Evolutionary conservation across 2,888 invertebrate genomes (phyloP).

Genomic region (Metacarcinus magister): DNA sequence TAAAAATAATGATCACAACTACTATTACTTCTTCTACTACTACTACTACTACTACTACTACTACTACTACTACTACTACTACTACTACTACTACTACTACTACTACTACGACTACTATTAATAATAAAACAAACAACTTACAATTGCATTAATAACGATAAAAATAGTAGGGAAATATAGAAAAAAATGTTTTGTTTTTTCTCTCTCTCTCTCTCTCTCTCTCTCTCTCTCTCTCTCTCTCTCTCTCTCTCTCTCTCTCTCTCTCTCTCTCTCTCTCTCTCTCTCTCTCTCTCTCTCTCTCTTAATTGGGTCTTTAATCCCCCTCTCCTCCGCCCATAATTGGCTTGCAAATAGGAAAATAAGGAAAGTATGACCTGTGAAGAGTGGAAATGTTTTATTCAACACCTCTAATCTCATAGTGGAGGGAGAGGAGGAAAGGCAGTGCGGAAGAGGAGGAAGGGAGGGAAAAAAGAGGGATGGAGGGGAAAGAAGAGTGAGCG

Average conservation of each 20-base stretch:
- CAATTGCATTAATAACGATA: not conserved
- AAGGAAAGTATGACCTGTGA: slow-evolving; percentile 76
- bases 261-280: slow-evolving; percentile 54
- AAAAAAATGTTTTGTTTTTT: not conserved
- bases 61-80: too few relatives aligned
- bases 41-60: too few relatives aligned
- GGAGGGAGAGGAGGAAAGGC: not conserved
- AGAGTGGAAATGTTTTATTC: slow-evolving; percentile 73
- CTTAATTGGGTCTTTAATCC: slow-evolving; percentile 73
- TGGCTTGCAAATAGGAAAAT: slow-evolving; percentile 79
- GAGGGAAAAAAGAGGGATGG: not conserved
- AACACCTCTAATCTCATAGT: slow-evolving; percentile 67
- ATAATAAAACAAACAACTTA: not conserved
- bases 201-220: not conserved
- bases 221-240: slow-evolving; percentile 33
- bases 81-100: too few relatives aligned
- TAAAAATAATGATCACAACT: not conserved
- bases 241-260: slow-evolving; percentile 52
- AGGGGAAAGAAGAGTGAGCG: not conserved
- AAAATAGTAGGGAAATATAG: not conserved
- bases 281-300: slow-evolving; percentile 52
- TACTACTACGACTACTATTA: not conserved
- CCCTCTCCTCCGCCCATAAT: slow-evolving; percentile 62
- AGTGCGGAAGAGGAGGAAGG: not conserved
- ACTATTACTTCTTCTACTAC: too few relatives aligned